Percentiles rank a stretch among this genome's conserved stretches.
phyloP scores from a whole-genome alignment of 2,888 invertebrate species.

The Xylota segnis region DNA sequence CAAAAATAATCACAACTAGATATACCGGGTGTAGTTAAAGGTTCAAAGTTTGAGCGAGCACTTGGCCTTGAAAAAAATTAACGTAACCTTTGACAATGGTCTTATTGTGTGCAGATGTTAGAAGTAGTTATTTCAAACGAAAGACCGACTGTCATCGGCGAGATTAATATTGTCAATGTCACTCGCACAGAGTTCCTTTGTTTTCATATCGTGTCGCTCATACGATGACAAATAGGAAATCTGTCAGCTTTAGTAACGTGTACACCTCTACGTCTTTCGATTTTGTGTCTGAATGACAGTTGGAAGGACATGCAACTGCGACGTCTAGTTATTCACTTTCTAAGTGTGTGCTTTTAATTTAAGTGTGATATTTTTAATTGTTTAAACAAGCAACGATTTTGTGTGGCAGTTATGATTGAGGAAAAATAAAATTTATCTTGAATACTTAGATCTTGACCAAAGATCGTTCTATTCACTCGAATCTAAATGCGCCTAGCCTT shows the following conservation, averaged over 20 bases:
- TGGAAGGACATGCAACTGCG: constrained; percentile 19
- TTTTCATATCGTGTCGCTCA: not conserved
- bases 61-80: constrained; percentile 29
- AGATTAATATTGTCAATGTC: constrained; percentile 26
- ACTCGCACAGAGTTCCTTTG: constrained; percentile 25
- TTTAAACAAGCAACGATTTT: not conserved
- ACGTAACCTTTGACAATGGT: constrained; percentile 39
- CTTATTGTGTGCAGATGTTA: constrained; percentile 21
- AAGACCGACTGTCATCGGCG: constrained; percentile 13
- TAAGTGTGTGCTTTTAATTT: not conserved
- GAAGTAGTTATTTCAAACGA: constrained; percentile 16
- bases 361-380: constrained; percentile 18
- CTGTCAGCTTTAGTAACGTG: constrained; percentile 2
- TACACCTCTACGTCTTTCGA: not conserved
- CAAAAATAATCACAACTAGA: not conserved
- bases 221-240: constrained; percentile 21
- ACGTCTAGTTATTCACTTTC: not conserved
- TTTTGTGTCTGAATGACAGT: constrained; percentile 9
- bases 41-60: constrained; percentile 23
- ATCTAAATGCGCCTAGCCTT: constrained; percentile 18
- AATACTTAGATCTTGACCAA: constrained; percentile 19
- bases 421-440: not conserved
- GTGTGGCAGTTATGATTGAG: constrained; percentile 11
- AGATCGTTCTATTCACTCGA: not conserved
- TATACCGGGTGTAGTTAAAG: constrained; percentile 3